Conservation (phyloP, 2,113 vertebrate species). For the Oostethus manadensis region DNA sequence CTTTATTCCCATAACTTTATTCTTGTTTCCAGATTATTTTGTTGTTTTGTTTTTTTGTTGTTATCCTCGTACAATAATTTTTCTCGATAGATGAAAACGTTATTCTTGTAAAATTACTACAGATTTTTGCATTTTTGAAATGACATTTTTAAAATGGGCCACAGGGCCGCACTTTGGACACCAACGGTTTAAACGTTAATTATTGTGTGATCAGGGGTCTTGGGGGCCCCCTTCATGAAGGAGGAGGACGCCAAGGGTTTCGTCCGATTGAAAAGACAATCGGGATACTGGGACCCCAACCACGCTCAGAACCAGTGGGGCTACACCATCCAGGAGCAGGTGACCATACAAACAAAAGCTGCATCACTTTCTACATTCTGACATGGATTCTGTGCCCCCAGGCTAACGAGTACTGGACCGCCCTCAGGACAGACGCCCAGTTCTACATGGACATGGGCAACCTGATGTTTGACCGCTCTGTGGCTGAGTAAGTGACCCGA, state of each 20-base stretch:
- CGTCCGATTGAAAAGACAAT: slow-evolving; percentile 61
- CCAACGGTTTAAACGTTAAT: background rate
- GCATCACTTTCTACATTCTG: background rate
- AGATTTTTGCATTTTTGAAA: too few relatives aligned
- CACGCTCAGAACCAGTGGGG: slow-evolving; percentile 63
- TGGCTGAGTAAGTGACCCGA: slow-evolving; percentile 53
- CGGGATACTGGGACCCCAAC: slow-evolving; percentile 61
- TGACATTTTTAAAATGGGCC: too few relatives aligned
- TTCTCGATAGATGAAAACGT: too few relatives aligned
- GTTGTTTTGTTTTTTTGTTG: too few relatives aligned
- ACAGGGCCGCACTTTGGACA: too few relatives aligned
- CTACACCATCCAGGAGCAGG: slow-evolving; percentile 65
- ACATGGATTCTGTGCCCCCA: slow-evolving; percentile 18
- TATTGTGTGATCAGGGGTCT: slow-evolving; percentile 31
- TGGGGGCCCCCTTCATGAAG: slow-evolving; percentile 56
- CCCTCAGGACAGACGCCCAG: slow-evolving; percentile 54
- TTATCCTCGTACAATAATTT: too few relatives aligned
- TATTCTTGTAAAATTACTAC: too few relatives aligned
- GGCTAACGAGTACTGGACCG: slow-evolving; percentile 66
- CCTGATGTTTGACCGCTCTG: slow-evolving; percentile 64
- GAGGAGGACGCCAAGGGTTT: slow-evolving; percentile 57
- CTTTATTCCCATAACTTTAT: too few relatives aligned
- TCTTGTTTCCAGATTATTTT: too few relatives aligned
- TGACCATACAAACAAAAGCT: background rate
- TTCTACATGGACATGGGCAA: slow-evolving; percentile 67